phyloP scores from a whole-genome alignment of 2,888 invertebrate genomes.

The Agrypnus murinus region DNA sequence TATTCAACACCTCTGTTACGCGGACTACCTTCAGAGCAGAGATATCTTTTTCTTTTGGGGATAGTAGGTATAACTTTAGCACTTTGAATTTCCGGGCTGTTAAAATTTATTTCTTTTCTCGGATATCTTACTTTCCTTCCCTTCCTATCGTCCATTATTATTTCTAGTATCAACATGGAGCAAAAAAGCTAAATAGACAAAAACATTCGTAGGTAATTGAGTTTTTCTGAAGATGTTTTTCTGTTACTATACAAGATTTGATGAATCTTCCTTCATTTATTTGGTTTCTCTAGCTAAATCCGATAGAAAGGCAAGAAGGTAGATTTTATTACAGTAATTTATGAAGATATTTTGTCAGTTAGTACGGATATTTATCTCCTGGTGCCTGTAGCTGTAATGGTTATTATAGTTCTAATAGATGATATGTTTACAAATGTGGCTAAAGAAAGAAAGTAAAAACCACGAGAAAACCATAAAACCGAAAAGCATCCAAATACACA shows the following conservation, averaged over 20 bases:
- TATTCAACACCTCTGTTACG: too few species aligned
- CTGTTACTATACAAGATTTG: slow-evolving; percentile 14
- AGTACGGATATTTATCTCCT: neutral
- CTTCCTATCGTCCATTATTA: too few species aligned
- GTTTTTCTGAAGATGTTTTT: slow-evolving; percentile 2
- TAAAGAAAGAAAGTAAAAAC: neutral
- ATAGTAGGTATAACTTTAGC: too few species aligned
- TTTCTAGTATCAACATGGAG: too few species aligned
- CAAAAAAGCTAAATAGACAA: neutral
- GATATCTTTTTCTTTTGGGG: too few species aligned
- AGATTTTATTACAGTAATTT: neutral
- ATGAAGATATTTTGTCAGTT: slow-evolving; percentile 8
- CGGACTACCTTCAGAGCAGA: too few species aligned
- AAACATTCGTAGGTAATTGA: slow-evolving; percentile 13
- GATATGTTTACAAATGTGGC: neutral
- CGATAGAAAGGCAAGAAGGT: slow-evolving; percentile 1
- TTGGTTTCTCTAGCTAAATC: slow-evolving; percentile 9
- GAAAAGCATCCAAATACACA: neutral
- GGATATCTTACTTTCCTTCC: too few species aligned
- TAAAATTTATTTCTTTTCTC: too few species aligned
- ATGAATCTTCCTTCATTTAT: slow-evolving; percentile 4
- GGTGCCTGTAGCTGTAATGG: too few species aligned
- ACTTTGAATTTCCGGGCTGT: too few species aligned
- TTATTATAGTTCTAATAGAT: too few species aligned
- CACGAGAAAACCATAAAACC: neutral